Evolutionary conservation across 2,113 vertebrate genomes (phyloP).

Genomic region (Sylvietta virens): DNA sequence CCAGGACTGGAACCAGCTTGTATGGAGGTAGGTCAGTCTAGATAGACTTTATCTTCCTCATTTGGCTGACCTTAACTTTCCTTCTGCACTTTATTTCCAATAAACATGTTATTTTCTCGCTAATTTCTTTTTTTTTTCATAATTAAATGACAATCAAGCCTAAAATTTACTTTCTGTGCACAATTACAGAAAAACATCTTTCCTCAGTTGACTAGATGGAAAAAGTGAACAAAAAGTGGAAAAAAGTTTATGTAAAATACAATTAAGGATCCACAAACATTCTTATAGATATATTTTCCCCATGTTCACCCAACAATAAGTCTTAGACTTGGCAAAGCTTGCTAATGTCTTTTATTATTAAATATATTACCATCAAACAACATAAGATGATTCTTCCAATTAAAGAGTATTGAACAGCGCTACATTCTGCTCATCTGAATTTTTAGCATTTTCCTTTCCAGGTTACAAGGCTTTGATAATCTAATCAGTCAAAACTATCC

Average conservation of each 20-base stretch:
- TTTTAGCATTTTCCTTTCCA: slow-evolving; percentile 6
- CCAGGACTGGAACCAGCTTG: background rate
- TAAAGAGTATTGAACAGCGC: background rate
- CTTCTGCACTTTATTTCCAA: background rate
- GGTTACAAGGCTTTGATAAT: background rate
- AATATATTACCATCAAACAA: background rate
- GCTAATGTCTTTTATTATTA: background rate
- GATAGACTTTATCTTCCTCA: background rate
- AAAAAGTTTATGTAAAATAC: background rate
- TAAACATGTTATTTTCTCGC: background rate
- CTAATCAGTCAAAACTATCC: background rate
- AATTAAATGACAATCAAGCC: background rate
- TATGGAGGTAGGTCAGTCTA: background rate
- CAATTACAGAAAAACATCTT: background rate
- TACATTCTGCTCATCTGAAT: background rate
- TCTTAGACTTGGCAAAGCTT: background rate
- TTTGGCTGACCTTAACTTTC: background rate
- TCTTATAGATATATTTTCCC: background rate
- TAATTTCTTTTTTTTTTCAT: background rate
- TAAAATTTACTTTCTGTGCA: background rate
- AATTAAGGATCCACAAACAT: background rate
- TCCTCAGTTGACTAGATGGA: background rate
- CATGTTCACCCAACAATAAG: background rate
- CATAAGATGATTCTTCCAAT: background rate
- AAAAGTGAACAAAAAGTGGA: background rate